Percentiles rank a stretch among this genome's conserved stretches.
Conservation (phyloP, 2,888 invertebrate genomes). For the Malacosoma neustria region DNA sequence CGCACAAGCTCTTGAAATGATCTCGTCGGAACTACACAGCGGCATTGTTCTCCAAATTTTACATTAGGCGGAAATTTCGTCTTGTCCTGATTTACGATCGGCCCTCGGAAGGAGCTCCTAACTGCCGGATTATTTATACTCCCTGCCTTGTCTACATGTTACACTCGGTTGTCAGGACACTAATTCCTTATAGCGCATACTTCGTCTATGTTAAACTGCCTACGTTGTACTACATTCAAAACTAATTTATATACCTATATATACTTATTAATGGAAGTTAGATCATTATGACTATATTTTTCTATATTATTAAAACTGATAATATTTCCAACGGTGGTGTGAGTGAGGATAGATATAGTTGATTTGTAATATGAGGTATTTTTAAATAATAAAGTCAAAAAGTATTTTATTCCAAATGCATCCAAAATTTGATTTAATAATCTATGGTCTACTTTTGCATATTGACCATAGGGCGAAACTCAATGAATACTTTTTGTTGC, state of each 20-base stretch:
- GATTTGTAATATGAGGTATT: no score
- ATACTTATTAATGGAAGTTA: no score
- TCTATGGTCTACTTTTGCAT: no score
- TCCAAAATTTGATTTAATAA: no score
- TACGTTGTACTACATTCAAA: constrained; percentile 16
- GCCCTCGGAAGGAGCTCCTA: constrained; percentile 42
- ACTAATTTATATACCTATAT: no score
- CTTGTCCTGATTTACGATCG: constrained; percentile 56
- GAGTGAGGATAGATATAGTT: no score
- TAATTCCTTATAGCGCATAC: constrained; percentile 21
- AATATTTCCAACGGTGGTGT: no score
- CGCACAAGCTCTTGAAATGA: constrained; percentile 40
- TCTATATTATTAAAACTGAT: no score
- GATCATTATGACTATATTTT: no score
- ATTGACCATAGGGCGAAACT: no score
- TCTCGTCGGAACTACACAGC: constrained; percentile 35
- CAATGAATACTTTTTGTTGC: no score
- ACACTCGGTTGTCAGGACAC: constrained; percentile 21
- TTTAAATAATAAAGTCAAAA: constrained; percentile 47
- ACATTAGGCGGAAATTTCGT: constrained; percentile 57
- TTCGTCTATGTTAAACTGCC: constrained; percentile 62
- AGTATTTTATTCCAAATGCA: no score
- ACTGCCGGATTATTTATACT: constrained; percentile 57
- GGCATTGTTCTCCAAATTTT: constrained; percentile 54
- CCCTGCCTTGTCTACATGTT: constrained; percentile 28